Evolutionary conservation across 2,888 invertebrate genomes (phyloP).

Genomic region (Idaea aversata): DNA sequence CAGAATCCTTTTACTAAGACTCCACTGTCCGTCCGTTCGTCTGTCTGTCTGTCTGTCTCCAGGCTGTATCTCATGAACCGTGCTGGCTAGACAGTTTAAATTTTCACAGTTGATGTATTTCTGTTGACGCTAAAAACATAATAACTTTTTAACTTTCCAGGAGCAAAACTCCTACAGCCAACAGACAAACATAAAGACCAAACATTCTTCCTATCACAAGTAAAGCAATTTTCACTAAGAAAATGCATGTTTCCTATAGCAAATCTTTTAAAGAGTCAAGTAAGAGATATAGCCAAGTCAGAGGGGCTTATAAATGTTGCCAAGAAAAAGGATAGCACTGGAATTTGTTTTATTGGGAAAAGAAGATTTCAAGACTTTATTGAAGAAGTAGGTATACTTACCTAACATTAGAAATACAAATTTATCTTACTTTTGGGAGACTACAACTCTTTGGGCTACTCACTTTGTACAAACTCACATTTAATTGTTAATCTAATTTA

Average conservation of each 20-base stretch:
- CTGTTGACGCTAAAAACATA: too few species aligned
- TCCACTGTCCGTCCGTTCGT: too few species aligned
- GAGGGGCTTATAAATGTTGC: conserved; percentile 85
- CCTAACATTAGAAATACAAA: not conserved
- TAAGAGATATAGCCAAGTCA: conserved; percentile 87
- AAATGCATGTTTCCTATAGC: conserved; percentile 96
- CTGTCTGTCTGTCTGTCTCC: too few species aligned
- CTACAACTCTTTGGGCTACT: too few species aligned
- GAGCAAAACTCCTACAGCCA: conserved; percentile 85
- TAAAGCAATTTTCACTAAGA: conserved; percentile 87
- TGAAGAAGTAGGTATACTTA: conserved; percentile 83
- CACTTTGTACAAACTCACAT: too few species aligned
- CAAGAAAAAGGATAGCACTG: conserved; percentile 92
- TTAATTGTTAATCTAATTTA: too few species aligned
- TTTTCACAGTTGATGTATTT: too few species aligned
- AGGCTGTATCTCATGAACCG: too few species aligned
- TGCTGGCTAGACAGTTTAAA: too few species aligned
- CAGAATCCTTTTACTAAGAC: too few species aligned
- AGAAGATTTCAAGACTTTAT: conserved; percentile 94
- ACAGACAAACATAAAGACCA: conserved; percentile 93
- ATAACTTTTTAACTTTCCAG: conserved; percentile 55
- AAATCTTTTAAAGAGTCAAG: conserved; percentile 85
- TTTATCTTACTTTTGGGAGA: too few species aligned
- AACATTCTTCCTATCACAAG: conserved; percentile 95
- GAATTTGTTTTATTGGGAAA: conserved; percentile 98